A percentile compares a stretch with the other conserved stretches of the same genome.
phyloP scores from a whole-genome alignment of 2,888 invertebrate genomes.

The Busseola fusca region DNA sequence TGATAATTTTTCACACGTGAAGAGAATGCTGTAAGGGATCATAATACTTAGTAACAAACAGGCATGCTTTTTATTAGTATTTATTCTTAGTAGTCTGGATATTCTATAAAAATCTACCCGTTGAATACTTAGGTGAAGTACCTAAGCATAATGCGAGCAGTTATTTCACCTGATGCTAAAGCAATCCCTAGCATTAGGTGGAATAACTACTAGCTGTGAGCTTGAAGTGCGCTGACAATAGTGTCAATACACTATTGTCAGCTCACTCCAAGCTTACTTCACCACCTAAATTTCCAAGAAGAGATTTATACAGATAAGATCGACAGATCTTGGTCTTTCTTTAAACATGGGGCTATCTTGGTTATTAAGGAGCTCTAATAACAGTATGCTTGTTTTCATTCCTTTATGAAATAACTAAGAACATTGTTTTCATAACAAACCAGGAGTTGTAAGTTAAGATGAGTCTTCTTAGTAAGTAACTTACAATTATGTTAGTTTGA shows the following conservation, averaged over 20 bases:
- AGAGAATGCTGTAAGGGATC: not conserved
- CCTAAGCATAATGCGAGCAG: not conserved
- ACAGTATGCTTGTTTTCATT: not conserved
- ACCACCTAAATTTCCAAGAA: not conserved
- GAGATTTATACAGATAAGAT: not conserved
- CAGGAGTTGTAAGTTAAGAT: conserved; percentile 23
- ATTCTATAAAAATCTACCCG: not conserved
- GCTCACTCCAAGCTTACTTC: not conserved
- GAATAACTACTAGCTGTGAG: too few species aligned
- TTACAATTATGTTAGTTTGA: conserved; percentile 24
- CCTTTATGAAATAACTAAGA: conserved; percentile 7
- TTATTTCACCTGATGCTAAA: not conserved
- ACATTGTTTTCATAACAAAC: conserved; percentile 39
- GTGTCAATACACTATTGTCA: not conserved
- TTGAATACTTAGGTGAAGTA: too few species aligned
- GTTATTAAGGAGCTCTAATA: not conserved
- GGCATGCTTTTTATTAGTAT: not conserved
- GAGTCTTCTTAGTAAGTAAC: conserved; percentile 11
- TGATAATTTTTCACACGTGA: not conserved
- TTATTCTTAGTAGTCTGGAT: not conserved
- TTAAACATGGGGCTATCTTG: too few species aligned
- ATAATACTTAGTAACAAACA: not conserved
- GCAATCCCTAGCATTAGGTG: too few species aligned
- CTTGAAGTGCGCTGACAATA: too few species aligned
- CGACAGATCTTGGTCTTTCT: not conserved